phyloP scores from a whole-genome alignment of 1,140 invertebrate genomes.

The Paraescarpia echinospica region DNA sequence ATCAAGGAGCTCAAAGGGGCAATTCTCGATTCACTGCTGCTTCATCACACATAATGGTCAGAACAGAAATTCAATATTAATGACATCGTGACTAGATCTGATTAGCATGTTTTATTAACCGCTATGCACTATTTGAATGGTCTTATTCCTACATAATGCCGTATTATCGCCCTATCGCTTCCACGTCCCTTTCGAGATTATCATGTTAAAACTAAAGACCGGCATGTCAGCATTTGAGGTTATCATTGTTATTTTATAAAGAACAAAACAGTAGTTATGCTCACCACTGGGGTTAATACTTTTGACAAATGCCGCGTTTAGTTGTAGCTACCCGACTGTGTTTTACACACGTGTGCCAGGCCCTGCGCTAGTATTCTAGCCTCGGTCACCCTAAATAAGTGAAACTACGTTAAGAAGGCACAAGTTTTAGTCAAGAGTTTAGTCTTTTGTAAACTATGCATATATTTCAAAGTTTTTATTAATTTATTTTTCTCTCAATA shows the following conservation, averaged over 20 bases:
- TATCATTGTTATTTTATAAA: background rate
- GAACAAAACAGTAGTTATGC: background rate
- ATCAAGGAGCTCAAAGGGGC: no score
- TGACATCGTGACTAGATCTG: no score
- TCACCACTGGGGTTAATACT: background rate
- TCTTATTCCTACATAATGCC: background rate
- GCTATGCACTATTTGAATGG: no score
- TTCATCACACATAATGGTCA: no score
- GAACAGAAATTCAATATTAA: no score
- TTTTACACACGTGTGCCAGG: background rate
- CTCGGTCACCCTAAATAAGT: background rate
- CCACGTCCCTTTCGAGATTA: background rate
- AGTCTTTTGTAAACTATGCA: no score
- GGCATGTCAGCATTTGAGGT: background rate
- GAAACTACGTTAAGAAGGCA: no score
- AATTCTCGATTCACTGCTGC: no score
- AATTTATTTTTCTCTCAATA: no score
- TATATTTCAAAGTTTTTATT: no score
- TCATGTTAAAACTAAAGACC: background rate
- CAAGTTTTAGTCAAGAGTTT: no score
- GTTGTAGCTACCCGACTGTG: background rate
- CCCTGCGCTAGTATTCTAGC: background rate
- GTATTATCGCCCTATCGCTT: background rate
- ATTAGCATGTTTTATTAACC: no score
- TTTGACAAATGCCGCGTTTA: background rate